Evolutionary conservation across 2,888 invertebrate genomes (phyloP), one percentile per base, ranked within the genome.

Genomic region (Marronus borbonicus): DNA sequence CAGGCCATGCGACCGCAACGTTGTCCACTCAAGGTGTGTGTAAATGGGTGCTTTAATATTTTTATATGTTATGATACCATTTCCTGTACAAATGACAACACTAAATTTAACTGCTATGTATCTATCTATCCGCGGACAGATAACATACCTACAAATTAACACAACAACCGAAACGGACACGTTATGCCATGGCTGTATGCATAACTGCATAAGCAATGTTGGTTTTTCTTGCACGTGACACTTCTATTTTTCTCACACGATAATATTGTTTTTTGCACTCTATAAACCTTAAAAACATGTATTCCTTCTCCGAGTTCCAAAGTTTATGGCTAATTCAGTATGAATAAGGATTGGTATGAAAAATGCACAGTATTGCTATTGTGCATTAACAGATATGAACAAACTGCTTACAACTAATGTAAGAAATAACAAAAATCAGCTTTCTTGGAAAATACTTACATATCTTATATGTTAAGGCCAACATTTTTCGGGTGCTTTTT

Each of bases 1-100:
- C 90, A 86, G 87, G 88, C 88, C 87, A 89, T 89, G 89, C 89
- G 89, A 87, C 88, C 89, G 84, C 88, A 88, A 87, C 89, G 88
- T 87, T 88, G 88, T 87, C 88, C 87, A 86, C 86, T 86, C 88
- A 88, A 89, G 89, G 89, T 89, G 89, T 89, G 89, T 89, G 87
- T 88, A 86, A 84, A 83, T 84, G 85, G 84, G 85, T 84, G 85
- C 86, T 83, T 84, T 81, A 79, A 72, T 60, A 72, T 60, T 55
- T 72, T 72, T 72, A 60, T 55, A 70, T 72, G 60, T 60, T 72
- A 72, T 39, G 44, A 58, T 44, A 60, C 72, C 72, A 44, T 72
- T 60, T 39, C 44, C 60, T 7, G 39, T 58, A 60, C 58, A 36
- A 20, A 60, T n/a, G 24, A 58, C 58, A 72, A 70, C 69, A 70